These are phyloP conservation scores for Lasius platythorax DNA, from an alignment of 2,888 invertebrate species.

Conservation along the genomic window DNA sequence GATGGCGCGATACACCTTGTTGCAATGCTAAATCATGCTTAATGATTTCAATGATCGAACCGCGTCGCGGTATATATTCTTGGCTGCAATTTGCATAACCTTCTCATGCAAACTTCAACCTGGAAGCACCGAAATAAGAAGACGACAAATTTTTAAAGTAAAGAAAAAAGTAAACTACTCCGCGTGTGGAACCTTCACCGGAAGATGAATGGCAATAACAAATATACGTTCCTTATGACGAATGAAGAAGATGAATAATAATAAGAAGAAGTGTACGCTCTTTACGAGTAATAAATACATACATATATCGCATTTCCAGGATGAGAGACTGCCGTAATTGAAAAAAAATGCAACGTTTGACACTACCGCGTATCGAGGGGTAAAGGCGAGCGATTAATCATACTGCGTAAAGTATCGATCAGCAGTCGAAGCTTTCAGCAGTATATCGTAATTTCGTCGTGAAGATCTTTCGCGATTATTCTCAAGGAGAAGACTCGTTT, in stretches of 20 bases:
- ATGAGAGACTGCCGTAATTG: neutral
- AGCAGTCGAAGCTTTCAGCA: neutral
- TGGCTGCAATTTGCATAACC: slow-evolving; percentile 19
- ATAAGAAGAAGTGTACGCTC: neutral
- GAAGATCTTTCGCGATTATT: slow-evolving; percentile 22
- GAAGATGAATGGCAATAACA: neutral
- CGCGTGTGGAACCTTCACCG: neutral
- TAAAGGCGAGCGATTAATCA: slow-evolving; percentile 29
- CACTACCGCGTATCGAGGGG: neutral
- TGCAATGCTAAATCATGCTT: slow-evolving; percentile 33
- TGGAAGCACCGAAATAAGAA: neutral
- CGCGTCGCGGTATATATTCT: slow-evolving; percentile 4
- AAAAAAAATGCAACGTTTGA: slow-evolving; percentile 13
- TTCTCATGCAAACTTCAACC: slow-evolving; percentile 1
- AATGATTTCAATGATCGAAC: slow-evolving; percentile 44
- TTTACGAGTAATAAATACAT: neutral
- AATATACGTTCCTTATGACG: neutral
- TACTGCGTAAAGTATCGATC: neutral
- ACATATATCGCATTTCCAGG: neutral
- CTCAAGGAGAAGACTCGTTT: neutral
- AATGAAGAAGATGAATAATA: neutral
- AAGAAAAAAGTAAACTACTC: neutral
- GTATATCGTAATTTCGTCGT: neutral
- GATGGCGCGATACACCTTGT: slow-evolving; percentile 36
- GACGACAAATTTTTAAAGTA: neutral